phyloP scores from a whole-genome alignment of 2,797 vertebrate species.

The Eidolon dupreanum region DNA sequence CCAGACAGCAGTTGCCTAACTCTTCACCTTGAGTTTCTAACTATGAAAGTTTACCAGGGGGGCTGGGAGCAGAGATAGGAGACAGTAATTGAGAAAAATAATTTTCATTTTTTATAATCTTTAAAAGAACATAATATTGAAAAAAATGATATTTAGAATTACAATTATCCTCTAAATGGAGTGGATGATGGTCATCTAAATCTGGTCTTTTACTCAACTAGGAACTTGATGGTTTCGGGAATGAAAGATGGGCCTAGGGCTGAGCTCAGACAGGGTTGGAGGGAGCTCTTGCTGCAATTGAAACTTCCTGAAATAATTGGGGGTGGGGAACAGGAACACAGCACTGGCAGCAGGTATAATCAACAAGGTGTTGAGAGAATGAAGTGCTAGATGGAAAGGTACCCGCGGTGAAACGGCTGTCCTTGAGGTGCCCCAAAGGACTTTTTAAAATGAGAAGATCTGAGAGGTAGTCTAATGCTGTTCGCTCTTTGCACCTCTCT shows the following conservation, averaged over 20 bases:
- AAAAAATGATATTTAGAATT: neutral
- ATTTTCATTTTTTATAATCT: neutral
- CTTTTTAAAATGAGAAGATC: neutral
- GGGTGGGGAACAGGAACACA: neutral
- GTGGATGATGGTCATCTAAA: neutral
- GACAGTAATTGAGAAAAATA: neutral
- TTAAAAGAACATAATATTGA: neutral
- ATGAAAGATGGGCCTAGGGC: neutral
- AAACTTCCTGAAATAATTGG: neutral
- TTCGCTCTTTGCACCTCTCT: neutral
- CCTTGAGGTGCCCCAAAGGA: neutral
- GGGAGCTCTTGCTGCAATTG: neutral
- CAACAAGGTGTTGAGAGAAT: neutral
- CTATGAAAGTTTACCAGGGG: neutral
- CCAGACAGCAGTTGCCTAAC: neutral
- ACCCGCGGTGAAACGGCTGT: neutral
- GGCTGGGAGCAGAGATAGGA: neutral
- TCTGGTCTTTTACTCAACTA: neutral
- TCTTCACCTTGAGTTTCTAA: neutral
- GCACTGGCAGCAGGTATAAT: neutral
- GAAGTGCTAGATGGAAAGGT: no score
- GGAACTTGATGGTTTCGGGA: neutral
- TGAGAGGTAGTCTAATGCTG: no score
- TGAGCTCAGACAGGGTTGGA: neutral
- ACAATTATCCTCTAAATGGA: neutral